Percentiles rank a stretch among this genome's conserved stretches.
Evolutionary conservation across 2,797 vertebrate species (phyloP).

Genomic region (Ctenopoma kingsleyae): DNA sequence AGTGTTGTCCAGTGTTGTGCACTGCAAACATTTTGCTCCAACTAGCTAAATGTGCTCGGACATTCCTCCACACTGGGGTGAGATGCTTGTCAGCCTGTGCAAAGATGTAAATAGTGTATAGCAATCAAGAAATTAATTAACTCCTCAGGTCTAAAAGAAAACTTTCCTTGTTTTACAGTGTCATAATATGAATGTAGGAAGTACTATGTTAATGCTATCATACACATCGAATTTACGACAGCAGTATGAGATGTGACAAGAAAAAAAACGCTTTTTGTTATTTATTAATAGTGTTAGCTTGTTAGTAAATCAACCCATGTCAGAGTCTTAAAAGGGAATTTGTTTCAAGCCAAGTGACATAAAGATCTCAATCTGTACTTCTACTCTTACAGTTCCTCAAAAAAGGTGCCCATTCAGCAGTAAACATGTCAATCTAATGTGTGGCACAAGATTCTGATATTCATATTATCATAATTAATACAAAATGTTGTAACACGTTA

Average conservation of each 20-base stretch:
- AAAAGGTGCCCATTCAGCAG: slow-evolving; percentile 17
- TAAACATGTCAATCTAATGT: neutral
- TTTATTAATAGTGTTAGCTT: slow-evolving; percentile 36
- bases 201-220: slow-evolving; percentile 25
- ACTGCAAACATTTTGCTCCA: slow-evolving; percentile 6
- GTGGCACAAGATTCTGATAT: neutral
- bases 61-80: slow-evolving; percentile 20
- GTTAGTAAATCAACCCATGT: slow-evolving; percentile 37
- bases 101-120: slow-evolving; percentile 24
- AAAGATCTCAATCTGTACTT: slow-evolving; percentile 37
- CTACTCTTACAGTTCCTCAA: neutral
- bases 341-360: slow-evolving; percentile 21
- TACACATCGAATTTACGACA: slow-evolving; percentile 9
- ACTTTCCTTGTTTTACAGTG: slow-evolving; percentile 22
- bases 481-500: neutral
- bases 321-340: slow-evolving; percentile 13
- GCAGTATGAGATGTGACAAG: slow-evolving; percentile 46
- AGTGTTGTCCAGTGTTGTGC: slow-evolving; percentile 18
- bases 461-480: slow-evolving; percentile 8
- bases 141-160: slow-evolving; percentile 9
- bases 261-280: slow-evolving; percentile 45
- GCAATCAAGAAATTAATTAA: slow-evolving; percentile 18
- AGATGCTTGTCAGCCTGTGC: slow-evolving; percentile 22
- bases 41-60: slow-evolving; percentile 19
- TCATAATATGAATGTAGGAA: slow-evolving; percentile 28